Evolutionary conservation across 2,888 invertebrate genomes (phyloP), one percentile per base, ranked within the genome.

Genomic region (Epiblema foenella): DNA sequence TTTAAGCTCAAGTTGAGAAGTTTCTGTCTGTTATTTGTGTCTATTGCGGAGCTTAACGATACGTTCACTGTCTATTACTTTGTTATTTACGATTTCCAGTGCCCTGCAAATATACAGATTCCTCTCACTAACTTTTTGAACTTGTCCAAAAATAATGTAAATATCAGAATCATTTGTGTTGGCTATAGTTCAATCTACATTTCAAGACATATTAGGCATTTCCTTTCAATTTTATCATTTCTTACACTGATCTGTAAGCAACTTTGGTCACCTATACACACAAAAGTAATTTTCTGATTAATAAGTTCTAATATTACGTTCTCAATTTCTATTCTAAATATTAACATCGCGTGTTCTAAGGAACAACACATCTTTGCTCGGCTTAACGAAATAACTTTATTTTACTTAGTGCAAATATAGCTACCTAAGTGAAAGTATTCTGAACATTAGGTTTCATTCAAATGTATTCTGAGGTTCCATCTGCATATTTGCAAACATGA

Each of bases 1-100:
- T 75, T 75, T 72, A 64, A 79, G 78, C 75, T 89, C 87, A 88
- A 90, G 91, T 90, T 90, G 89, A 86, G 89, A 90, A 81, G 73
- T 57, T 68, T 18, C 17, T 68, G 52, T 78, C 74, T 69, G 74
- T 76, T 79, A 75, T 78, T 64, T 75, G 74, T 80, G 77, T 81
- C 78, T 80, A 78, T 69, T 77, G 81, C 82, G 77, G 78, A 79
- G 84, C 84, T 84, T 84, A 65, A 71, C 70, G 74, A 73, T 77
- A 56, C 71, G 70, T 64, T 71, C 68, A 71, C 71, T 68, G 59
- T 71, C 71, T 65, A 56, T 73, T 65, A 52, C 70, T 60, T 68
- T 73, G 59, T 67, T 66, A 67, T 51, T 62, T 72, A 57, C 62
- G 37, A 60, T 54, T 62, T 60, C 59, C 60, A 46, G 62, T 62